These are phyloP conservation scores for Pseudocheirus occidentalis DNA, from an alignment of 2,797 vertebrate genomes.

Conservation along the genomic window DNA sequence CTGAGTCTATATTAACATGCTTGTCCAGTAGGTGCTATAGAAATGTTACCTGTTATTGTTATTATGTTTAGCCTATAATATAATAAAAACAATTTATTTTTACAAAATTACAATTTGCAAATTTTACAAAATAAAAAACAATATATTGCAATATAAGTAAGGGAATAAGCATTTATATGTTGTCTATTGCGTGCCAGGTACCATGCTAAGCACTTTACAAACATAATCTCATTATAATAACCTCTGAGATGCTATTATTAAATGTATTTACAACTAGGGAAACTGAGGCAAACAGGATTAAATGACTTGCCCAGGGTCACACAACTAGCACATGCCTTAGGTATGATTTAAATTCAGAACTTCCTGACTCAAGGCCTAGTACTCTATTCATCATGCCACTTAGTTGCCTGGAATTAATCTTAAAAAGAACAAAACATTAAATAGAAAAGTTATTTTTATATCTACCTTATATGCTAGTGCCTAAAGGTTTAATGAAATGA, in stretches of 20 bases:
- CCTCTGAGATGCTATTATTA: background rate
- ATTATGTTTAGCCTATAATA: background rate
- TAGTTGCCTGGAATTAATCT: background rate
- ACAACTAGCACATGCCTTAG: background rate
- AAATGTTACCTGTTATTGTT: background rate
- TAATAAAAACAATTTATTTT: background rate
- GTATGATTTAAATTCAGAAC: background rate
- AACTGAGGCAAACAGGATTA: background rate
- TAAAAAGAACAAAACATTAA: background rate
- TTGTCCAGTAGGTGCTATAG: background rate
- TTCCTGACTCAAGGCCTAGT: background rate
- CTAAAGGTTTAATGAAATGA: background rate
- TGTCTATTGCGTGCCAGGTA: background rate
- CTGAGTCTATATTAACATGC: background rate
- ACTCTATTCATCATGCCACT: background rate
- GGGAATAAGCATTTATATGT: background rate
- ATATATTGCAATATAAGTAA: background rate
- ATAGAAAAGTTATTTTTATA: background rate
- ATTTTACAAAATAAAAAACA: background rate
- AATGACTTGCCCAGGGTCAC: background rate
- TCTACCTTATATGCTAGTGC: background rate
- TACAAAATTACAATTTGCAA: background rate
- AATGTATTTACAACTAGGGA: background rate
- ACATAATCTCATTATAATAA: background rate
- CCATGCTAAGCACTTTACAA: background rate